Evolutionary conservation across 2,888 invertebrate species (phyloP).

Genomic region (Phaonia tiefii): DNA sequence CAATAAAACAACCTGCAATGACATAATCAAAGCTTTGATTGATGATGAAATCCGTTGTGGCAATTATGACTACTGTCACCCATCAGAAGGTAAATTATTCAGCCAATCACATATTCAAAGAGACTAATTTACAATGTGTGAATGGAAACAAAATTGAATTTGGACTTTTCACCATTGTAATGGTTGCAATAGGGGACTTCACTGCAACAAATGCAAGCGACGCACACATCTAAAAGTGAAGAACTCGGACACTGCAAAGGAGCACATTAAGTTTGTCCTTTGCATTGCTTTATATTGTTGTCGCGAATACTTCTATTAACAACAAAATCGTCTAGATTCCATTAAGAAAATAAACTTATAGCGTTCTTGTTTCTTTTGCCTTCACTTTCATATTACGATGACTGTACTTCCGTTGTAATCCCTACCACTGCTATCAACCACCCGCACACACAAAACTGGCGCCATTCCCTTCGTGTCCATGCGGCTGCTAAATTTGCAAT

Average conservation of each 20-base stretch:
- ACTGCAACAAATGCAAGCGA: too few species aligned
- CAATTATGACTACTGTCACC: conserved; percentile 69
- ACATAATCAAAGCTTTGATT: conserved; percentile 80
- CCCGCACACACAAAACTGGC: conserved; percentile 57
- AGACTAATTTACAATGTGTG: conserved; percentile 14
- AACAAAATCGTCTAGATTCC: background rate
- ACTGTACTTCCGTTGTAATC: conserved; percentile 69
- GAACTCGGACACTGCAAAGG: too few species aligned
- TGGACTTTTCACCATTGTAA: background rate
- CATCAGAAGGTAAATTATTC: conserved; percentile 51
- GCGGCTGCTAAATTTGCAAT: conserved; percentile 38
- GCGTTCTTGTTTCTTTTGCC: background rate
- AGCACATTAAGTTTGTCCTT: too few species aligned
- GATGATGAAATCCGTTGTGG: conserved; percentile 78
- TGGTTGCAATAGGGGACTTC: too few species aligned
- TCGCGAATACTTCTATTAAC: background rate
- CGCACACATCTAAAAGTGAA: too few species aligned
- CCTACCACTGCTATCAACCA: too few species aligned
- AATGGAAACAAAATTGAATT: background rate
- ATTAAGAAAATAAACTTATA: conserved; percentile 21
- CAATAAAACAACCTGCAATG: conserved; percentile 79
- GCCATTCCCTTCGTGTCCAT: conserved; percentile 64
- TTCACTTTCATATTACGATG: conserved; percentile 47
- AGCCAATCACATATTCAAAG: background rate
- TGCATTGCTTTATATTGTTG: too few species aligned